phyloP scores from a whole-genome alignment of 2,113 vertebrate genomes.

The Hippocampus zosterae region DNA sequence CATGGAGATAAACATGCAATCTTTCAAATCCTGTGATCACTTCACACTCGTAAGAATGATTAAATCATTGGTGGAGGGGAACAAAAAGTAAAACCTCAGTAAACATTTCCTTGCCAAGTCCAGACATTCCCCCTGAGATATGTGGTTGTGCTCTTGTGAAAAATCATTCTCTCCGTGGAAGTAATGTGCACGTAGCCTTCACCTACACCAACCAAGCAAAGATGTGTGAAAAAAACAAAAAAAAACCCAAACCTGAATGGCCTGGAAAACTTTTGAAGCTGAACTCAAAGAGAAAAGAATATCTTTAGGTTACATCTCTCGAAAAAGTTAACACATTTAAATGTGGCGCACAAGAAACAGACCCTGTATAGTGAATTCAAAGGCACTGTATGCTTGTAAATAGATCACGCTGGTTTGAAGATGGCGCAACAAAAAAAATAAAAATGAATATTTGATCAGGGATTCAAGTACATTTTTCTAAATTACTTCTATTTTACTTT shows the following conservation, averaged over 20 bases:
- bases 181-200: slow-evolving; percentile 22
- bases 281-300: slow-evolving; percentile 7
- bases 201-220: slow-evolving; percentile 27
- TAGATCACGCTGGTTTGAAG: too few relatives aligned
- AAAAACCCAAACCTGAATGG: neutral
- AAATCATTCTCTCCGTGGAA: slow-evolving; percentile 28
- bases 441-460: too few relatives aligned
- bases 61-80: neutral
- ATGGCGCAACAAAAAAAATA: too few relatives aligned
- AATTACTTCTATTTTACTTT: too few relatives aligned
- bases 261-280: slow-evolving; percentile 10
- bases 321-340: neutral
- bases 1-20: slow-evolving; percentile 46
- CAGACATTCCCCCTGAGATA: slow-evolving; percentile 27
- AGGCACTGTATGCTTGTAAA: too few relatives aligned
- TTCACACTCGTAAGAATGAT: slow-evolving; percentile 17
- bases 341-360: neutral
- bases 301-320: neutral
- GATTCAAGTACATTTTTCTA: too few relatives aligned
- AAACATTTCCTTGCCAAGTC: slow-evolving; percentile 22
- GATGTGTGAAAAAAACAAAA: neutral
- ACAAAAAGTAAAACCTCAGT: slow-evolving; percentile 11
- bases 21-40: slow-evolving; percentile 11
- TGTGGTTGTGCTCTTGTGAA: slow-evolving; percentile 29
- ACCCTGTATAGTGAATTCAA: too few relatives aligned